A percentile compares a stretch with the other conserved stretches of the same genome.
These are phyloP conservation scores for Psylliodes chrysocephalus DNA, from an alignment of 2,888 invertebrate genomes.

Conservation along the genomic window DNA sequence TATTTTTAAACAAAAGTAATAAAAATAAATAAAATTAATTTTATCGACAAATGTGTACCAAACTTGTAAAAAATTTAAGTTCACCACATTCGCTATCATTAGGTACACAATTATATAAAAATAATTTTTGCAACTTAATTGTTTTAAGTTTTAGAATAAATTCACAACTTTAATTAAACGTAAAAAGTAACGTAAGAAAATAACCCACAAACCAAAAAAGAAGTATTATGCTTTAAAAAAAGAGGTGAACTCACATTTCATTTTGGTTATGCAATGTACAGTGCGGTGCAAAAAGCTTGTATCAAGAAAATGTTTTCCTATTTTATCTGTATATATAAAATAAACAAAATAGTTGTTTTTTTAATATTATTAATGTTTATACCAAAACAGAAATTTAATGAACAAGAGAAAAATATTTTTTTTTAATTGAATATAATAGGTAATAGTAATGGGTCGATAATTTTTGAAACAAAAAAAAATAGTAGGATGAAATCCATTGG, in stretches of 20 bases:
- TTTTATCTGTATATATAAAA: neutral
- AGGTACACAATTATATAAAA: neutral
- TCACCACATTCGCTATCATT: neutral
- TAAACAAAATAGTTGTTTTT: too few relatives aligned
- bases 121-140: too few relatives aligned
- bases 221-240: neutral
- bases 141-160: too few relatives aligned
- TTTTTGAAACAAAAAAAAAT: too few relatives aligned
- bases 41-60: constrained; percentile 6
- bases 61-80: neutral
- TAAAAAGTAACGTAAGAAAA: neutral
- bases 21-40: constrained; percentile 15
- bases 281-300: neutral
- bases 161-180: neutral
- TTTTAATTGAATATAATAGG: too few relatives aligned
- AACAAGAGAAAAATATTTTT: too few relatives aligned
- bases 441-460: too few relatives aligned
- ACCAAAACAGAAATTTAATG: too few relatives aligned
- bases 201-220: neutral
- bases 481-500: too few relatives aligned
- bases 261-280: constrained; percentile 10
- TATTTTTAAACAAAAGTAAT: constrained; percentile 19
- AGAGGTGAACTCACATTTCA: constrained; percentile 16
- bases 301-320: neutral
- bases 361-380: too few relatives aligned